Evolutionary conservation across 2,113 vertebrate genomes (phyloP), one percentile per base, ranked within the genome.

Genomic region (Girardinichthys multiradiatus): DNA sequence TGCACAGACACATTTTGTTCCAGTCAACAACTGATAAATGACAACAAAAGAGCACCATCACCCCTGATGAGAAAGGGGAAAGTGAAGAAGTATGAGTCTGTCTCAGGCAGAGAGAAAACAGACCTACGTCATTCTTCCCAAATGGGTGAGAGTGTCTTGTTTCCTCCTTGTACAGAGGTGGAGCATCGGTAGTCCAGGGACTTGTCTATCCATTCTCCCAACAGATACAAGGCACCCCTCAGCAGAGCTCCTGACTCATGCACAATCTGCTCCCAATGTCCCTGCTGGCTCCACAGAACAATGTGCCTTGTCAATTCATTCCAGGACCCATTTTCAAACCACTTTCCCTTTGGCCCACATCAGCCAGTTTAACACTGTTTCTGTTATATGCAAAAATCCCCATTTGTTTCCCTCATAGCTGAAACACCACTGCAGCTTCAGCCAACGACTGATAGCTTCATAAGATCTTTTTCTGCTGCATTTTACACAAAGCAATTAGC

Each of bases 211-310:
- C 74, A 76, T 80, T 84, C 82, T 81, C 73, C 70, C n/a, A 33
- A 72, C 66, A 57, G 68, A 73, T 60, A 85, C 71, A 80, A 68
- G 80, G 65, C 71, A 82, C 68, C 76, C 82, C 73, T 88, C 78
- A 82, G 64, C 73, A 75, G 63, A 86, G 76, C 68, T 85, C 76
- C 85, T 86, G 86, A 90, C 81, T 92, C 89, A 87, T 90, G 83
- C 70, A 39, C 24, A 63, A 84, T 90, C 90, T 93, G 93, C 85
- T 92, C 85, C 84, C 88, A 92, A 92, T 94, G 91, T 91, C 76
- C 54, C 79, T 2, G 37, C 81, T 91, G 90, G 90, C 90, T 90
- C 79, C 70, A 13, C 45, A 59, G 77, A 51, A 59, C 48, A 28
- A 60, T 33, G 74, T 33, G 59, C 58, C 35, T 57, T 70, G 86